phyloP scores from a whole-genome alignment of 2,113 vertebrate species.

The Lepus europaeus region DNA sequence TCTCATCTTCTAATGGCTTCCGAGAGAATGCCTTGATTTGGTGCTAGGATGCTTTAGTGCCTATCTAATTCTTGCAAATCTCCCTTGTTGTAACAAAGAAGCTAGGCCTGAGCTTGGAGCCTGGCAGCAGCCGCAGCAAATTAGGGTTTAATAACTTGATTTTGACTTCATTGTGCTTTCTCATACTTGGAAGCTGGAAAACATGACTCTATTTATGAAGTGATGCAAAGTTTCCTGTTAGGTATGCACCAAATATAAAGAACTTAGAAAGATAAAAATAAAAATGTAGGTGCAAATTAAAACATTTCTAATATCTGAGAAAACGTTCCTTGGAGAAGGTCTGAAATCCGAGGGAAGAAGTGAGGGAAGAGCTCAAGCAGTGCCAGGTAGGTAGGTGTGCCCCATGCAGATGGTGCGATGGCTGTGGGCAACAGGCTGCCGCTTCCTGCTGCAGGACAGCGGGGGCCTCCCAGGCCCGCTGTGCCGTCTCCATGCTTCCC shows the following conservation, averaged over 20 bases:
- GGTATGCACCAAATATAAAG: neutral
- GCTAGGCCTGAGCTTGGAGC: neutral
- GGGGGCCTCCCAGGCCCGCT: rapidly evolving
- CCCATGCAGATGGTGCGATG: rapidly evolving
- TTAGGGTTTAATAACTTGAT: neutral
- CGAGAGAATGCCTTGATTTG: neutral
- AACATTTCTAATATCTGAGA: neutral
- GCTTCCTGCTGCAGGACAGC: rapidly evolving
- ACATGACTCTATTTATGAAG: neutral
- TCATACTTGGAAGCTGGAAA: neutral
- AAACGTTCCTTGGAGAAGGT: neutral
- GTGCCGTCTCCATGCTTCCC: too few species aligned
- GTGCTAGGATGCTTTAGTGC: neutral
- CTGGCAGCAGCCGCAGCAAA: neutral
- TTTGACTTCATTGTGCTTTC: slow-evolving; percentile 20
- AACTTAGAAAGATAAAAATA: neutral
- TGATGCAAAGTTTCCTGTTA: neutral
- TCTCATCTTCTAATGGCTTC: neutral
- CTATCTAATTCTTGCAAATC: neutral
- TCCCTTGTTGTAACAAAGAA: neutral
- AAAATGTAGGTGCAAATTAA: neutral
- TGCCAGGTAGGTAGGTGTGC: too few species aligned
- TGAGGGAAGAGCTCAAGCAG: too few species aligned
- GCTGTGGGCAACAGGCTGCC: rapidly evolving
- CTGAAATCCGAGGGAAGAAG: neutral